These are phyloP conservation scores for Galeopsomyia nigrocyanea DNA, from an alignment of 2,888 invertebrate species.

Conservation along the genomic window DNA sequence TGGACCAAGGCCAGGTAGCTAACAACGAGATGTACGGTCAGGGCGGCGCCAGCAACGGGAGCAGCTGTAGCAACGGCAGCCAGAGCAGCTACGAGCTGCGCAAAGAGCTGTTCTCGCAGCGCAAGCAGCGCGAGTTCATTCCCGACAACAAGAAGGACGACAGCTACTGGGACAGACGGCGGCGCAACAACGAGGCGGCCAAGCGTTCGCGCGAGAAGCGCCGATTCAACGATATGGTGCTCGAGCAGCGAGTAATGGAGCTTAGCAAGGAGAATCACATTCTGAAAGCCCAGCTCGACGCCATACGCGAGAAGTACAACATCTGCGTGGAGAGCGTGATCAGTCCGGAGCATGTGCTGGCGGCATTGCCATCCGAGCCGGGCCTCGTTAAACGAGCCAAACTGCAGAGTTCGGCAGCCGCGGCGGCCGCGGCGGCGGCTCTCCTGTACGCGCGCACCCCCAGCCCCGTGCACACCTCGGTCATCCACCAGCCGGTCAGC, in stretches of 20 bases:
- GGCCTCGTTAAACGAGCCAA: slow-evolving; percentile 85
- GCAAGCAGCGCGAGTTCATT: slow-evolving; percentile 96
- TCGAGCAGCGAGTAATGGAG: slow-evolving; percentile 94
- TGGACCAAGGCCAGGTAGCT: too few relatives aligned
- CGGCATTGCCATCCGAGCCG: slow-evolving; percentile 88
- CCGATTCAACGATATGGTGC: slow-evolving; percentile 95
- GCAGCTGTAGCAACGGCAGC: slow-evolving; percentile 56
- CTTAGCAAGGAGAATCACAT: slow-evolving; percentile 96
- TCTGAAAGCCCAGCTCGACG: slow-evolving; percentile 91
- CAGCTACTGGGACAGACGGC: slow-evolving; percentile 96
- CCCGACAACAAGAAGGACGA: slow-evolving; percentile 97
- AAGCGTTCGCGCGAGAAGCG: slow-evolving; percentile 97
- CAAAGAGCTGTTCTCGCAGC: slow-evolving; percentile 88
- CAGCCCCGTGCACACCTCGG: slow-evolving; percentile 74
- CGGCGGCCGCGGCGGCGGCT: slow-evolving; percentile 33
- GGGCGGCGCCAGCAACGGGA: slow-evolving; percentile 45
- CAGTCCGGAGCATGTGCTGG: slow-evolving; percentile 89
- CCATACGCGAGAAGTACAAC: slow-evolving; percentile 93
- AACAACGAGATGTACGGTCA: too few relatives aligned
- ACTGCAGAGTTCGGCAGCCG: slow-evolving; percentile 59
- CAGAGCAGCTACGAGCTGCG: slow-evolving; percentile 70
- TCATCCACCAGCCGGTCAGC: slow-evolving; percentile 73
- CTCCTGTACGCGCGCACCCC: slow-evolving; percentile 73
- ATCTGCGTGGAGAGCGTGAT: slow-evolving; percentile 89
- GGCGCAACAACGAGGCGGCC: slow-evolving; percentile 97